Evolutionary conservation across 1,140 invertebrate species (phyloP).

Genomic region (Melanaphis sacchari): DNA sequence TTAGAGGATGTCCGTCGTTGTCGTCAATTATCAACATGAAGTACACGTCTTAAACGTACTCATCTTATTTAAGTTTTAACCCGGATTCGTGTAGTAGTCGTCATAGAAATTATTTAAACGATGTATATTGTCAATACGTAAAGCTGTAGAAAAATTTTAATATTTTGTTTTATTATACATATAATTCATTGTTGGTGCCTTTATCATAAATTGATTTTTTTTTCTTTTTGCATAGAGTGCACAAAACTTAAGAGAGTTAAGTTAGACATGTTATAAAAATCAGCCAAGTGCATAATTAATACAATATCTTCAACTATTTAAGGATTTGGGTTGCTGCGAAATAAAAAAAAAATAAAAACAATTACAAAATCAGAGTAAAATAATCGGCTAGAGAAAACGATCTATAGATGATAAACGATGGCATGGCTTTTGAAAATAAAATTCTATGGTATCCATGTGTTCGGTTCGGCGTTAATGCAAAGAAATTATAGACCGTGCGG

Average conservation of each 20-base stretch:
- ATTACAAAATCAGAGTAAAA: neutral
- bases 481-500: neutral
- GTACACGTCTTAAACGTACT: neutral
- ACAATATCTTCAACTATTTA: neutral
- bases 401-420: neutral
- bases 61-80: neutral
- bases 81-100: neutral
- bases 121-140: too few species aligned
- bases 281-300: neutral
- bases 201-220: neutral
- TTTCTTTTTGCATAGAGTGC: neutral
- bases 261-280: neutral
- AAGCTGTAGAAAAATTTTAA: too few species aligned
- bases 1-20: neutral
- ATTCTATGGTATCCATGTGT: neutral
- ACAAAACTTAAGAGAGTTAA: neutral
- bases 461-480: neutral
- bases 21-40: neutral
- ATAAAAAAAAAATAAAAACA: too few species aligned
- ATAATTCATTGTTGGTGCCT: neutral
- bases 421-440: too few species aligned
- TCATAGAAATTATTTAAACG: neutral
- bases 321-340: too few species aligned
- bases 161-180: neutral
- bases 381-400: neutral